Base-by-base conservation (phyloP, 2,113 vertebrate species). In the Enhydra lutris region DNA sequence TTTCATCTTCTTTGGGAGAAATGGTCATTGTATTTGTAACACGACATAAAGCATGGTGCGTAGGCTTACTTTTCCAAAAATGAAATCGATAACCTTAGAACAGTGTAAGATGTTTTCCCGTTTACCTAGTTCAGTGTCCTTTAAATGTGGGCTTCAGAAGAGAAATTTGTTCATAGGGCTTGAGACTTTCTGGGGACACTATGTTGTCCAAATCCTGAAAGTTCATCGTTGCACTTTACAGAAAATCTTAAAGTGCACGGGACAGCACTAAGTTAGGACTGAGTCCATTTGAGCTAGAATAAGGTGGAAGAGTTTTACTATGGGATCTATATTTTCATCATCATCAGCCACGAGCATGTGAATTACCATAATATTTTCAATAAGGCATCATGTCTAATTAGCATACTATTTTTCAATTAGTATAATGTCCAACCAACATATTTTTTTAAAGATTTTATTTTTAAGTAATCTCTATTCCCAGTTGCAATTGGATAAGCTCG, bases 191-290 rank as follows among this genome's bases (percentile, higher is more conserved):
- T 52, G 57, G 7, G 14, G 29, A 74, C 13, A 11, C 6, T 67
- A 0, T 29, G 24, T 42, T 23, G 13, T 31, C 17, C 18, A 24
- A 8, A 18, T 65, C 34, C 36, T 34, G 34, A 21, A 20, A 11
- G 14, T 13, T 26, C 0, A 20, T 18, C 2, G 3, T 5, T 18
- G n/a, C 12, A 12, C 1, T 3, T 85, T 13, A 85, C 18, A 12
- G 57, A 80, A 76, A 9, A 61, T 42, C 17, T 50, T 36, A 39
- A 15, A 1, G 26, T 1, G 3, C 26, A 14, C 13, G 4, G 45
- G 55, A 3, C 3, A 1, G 42, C 14, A 34, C 42, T 63, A 11
- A 21, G 17, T 14, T 7, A 20, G 42, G 61, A 76, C 34, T 2
- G 55, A 31, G 23, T 63, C 34, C 9, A 0, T 52, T 0, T 31